Evolutionary conservation across 2,888 invertebrate genomes (phyloP).

Genomic region (Clostera curtula): DNA sequence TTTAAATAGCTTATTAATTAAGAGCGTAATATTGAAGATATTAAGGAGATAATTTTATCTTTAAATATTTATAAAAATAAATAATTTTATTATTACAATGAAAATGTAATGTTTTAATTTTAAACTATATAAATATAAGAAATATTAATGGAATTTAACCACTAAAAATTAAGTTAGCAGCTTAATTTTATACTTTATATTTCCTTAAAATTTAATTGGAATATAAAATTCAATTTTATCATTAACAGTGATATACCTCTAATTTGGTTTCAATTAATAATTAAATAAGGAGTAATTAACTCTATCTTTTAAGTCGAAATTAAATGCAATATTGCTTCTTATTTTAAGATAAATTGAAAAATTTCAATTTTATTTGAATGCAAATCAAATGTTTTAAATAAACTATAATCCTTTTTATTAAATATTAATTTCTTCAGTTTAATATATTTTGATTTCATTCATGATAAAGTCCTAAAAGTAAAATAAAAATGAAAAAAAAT

Average conservation of each 20-base stretch:
- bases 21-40: slow-evolving; percentile 58
- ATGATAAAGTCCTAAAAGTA: slow-evolving; percentile 61
- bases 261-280: slow-evolving; percentile 71
- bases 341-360: slow-evolving; percentile 67
- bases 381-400: slow-evolving; percentile 56
- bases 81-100: slow-evolving; percentile 75
- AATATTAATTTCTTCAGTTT: slow-evolving; percentile 49
- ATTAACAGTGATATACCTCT: slow-evolving; percentile 81
- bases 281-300: slow-evolving; percentile 66
- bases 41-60: slow-evolving; percentile 43
- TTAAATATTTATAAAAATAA: slow-evolving; percentile 45
- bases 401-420: slow-evolving; percentile 47
- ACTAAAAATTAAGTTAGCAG: slow-evolving; percentile 79
- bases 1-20: slow-evolving; percentile 51
- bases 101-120: slow-evolving; percentile 79
- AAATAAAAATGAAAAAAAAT: slow-evolving; percentile 65
- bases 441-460: slow-evolving; percentile 62
- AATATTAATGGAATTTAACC: slow-evolving; percentile 62
- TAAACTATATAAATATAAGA: slow-evolving; percentile 79
- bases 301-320: slow-evolving; percentile 63
- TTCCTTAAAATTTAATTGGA: slow-evolving; percentile 70
- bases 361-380: slow-evolving; percentile 51
- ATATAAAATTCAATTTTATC: slow-evolving; percentile 66
- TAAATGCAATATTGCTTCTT: slow-evolving; percentile 70
- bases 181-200: slow-evolving; percentile 70